Evolutionary conservation across 2,888 invertebrate genomes (phyloP), one percentile per base, ranked within the genome.

Genomic region (Noctua fimbriata): DNA sequence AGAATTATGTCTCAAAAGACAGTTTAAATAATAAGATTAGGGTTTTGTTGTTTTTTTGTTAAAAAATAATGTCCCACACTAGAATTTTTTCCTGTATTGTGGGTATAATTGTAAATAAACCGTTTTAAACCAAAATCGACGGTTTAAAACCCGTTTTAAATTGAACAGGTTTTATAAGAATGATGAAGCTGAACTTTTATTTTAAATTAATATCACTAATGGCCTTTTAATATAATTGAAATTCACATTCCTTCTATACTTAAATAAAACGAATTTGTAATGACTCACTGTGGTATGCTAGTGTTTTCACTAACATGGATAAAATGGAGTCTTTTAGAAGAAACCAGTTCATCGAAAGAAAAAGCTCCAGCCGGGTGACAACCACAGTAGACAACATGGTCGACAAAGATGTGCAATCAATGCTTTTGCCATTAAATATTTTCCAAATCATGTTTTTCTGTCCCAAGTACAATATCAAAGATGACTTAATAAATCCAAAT

Each of bases 361-460:
- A 6, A 47, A 47, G 47, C 0, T 5, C 5, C 36, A 4, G 47
- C 47, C 14, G 14, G 14, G 47, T 47, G 24, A 24, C 73, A 44
- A 12, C 1, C 5, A 28, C 18, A 4, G 18, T 32, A 12, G 24
- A 74, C 24, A 52, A 74, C 6, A 16, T 32, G 18, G 10, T 75
- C 9, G 65, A 76, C 44, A 41, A 75, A 28, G 76, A 77, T 75
- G 7, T 77, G 12, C 75, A 75, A 21, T 75, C 52, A 0, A 24
- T 77, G 52, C 65, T 77, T 44, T 18, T 75, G 3, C 76, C 76
- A 65, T 5, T 77, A 52, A 75, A 77, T 41, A 24, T 65, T 18
- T 14, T 77, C 44, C 65, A 75, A 18, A 65, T 1, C 10, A 65
- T 65, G 41, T 44, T 41, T 7, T n/a, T 65, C 5, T 55, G 9